Evolutionary conservation across 2,113 vertebrate species (phyloP).

Genomic region (Rhadina sibilatrix): DNA sequence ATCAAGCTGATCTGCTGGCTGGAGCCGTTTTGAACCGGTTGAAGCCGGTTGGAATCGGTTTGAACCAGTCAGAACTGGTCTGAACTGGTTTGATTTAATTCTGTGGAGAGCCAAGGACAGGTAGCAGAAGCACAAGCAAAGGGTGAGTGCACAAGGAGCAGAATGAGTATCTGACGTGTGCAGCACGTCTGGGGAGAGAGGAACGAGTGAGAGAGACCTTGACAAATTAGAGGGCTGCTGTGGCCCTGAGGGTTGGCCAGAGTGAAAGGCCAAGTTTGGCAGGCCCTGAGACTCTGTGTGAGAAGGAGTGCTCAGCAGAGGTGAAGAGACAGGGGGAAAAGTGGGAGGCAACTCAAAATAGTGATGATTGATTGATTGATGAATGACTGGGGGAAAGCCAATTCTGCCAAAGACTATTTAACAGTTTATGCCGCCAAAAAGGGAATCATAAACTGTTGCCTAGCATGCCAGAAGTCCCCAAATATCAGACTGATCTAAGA

Average conservation of each 20-base stretch:
- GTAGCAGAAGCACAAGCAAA: not conserved
- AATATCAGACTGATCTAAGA: not conserved
- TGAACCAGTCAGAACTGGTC: not conserved
- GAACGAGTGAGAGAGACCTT: accelerated
- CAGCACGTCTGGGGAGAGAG: not conserved
- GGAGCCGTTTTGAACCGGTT: accelerated
- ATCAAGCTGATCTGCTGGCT: not conserved
- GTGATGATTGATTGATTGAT: too few species aligned
- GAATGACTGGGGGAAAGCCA: accelerated
- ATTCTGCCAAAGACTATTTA: not conserved
- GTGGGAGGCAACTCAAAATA: not conserved
- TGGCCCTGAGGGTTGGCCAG: not conserved
- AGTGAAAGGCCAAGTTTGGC: not conserved
- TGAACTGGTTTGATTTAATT: not conserved
- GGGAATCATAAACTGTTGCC: not conserved
- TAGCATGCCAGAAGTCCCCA: not conserved
- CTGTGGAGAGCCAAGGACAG: not conserved
- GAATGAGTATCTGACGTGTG: accelerated
- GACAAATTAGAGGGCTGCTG: not conserved
- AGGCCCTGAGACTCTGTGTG: too few species aligned
- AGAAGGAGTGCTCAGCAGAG: not conserved
- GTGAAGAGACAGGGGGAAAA: not conserved
- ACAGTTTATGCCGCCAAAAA: not conserved
- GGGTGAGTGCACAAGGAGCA: not conserved
- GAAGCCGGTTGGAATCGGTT: accelerated